Base-by-base conservation (phyloP, 1,140 invertebrate genomes). In the Phthorimaea operculella region DNA sequence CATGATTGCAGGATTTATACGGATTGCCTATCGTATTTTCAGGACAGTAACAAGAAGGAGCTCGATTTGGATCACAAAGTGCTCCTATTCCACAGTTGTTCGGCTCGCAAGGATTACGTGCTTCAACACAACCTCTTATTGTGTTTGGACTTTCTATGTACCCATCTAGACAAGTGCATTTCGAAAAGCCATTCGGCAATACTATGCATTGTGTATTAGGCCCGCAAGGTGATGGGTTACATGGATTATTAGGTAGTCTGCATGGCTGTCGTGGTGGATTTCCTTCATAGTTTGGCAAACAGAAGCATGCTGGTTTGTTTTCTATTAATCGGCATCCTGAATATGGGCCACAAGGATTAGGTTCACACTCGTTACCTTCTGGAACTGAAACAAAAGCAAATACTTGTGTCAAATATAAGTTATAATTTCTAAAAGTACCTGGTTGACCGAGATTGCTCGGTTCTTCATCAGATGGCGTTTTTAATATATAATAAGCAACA, bases 101-200 rank as follows among this genome's bases (percentile, higher is more conserved):
- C 4, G 92, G 92, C 62, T 94, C 90, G 66, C 94, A 96, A 1
- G 91, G 91, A 77, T 95, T 93, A 18, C 88, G 85, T 57, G 90
- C 89, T 66, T 92, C 90, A 1, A 94, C 83, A 69, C 94, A 96
- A 21, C 94, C 94, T 72, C 93, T 87, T 45, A 96, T 91, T 0
- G 94, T 96, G 66, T 96, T 96, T 0, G 93, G 93, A 76, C 92
- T 94, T 83, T 96, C 94, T 11, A 95, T 87, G 72, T 90, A 96
- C 15, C 93, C 93, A 55, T 90, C 87, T 54, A 95, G 85, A 70
- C 94, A 96, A 1, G 93, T 95, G 74, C 95, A 97, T 78, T 95
- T 94, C 0, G 94, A 90, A 70, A 94, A 93, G 39, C 94, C 94
- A 70, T 94, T 95, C n/a, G 87, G 85, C 11, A 94, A 75, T 15